These are phyloP conservation scores for Malachius bipustulatus DNA, from an alignment of 2,888 invertebrate species.

Conservation along the genomic window DNA sequence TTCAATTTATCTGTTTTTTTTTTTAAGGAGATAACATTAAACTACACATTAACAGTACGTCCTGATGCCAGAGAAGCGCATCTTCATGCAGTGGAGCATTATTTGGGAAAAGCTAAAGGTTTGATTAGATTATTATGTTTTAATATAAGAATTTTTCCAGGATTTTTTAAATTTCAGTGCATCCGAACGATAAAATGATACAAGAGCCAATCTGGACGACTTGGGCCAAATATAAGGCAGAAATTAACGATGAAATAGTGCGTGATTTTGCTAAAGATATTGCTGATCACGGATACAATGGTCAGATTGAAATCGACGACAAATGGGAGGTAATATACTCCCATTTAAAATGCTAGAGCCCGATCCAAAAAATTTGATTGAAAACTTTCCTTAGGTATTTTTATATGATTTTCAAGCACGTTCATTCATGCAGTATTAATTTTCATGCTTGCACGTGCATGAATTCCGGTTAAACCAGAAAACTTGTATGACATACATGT, in stretches of 20 bases:
- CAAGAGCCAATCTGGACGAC: slow-evolving; percentile 80
- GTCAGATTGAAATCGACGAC: slow-evolving; percentile 79
- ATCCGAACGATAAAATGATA: slow-evolving; percentile 60
- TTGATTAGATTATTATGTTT: slow-evolving; percentile 12
- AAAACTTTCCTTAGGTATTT: too few species aligned
- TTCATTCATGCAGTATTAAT: too few species aligned
- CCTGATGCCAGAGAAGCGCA: slow-evolving; percentile 51
- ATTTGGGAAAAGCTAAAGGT: slow-evolving; percentile 50
- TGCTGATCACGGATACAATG: slow-evolving; percentile 48
- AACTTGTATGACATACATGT: too few species aligned
- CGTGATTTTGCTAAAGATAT: slow-evolving; percentile 58
- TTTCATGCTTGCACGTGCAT: too few species aligned
- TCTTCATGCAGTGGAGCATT: slow-evolving; percentile 46
- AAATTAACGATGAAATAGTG: slow-evolving; percentile 52
- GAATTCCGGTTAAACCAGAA: too few species aligned
- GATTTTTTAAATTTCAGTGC: slow-evolving; percentile 17
- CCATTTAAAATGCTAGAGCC: too few species aligned
- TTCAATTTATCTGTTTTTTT: too few species aligned
- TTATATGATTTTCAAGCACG: too few species aligned
- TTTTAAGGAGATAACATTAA: slow-evolving; percentile 32
- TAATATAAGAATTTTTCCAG: background rate
- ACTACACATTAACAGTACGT: slow-evolving; percentile 51
- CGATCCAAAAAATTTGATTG: too few species aligned
- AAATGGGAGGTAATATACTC: slow-evolving; percentile 72
- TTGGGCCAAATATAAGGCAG: slow-evolving; percentile 62